Conservation (phyloP, 1,140 invertebrate genomes). For the Sinella curviseta region DNA sequence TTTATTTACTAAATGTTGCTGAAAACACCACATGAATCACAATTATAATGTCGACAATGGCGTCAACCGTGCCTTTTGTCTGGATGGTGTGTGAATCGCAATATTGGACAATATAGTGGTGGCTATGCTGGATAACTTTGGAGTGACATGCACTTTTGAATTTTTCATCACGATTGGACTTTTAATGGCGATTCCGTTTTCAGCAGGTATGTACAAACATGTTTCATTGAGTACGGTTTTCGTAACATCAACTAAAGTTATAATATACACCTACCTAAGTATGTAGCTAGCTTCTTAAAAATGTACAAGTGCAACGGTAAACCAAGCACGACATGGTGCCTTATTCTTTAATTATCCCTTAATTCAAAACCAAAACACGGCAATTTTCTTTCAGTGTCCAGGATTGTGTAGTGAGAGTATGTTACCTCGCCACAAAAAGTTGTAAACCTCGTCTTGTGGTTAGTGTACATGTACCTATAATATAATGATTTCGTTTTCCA, state of each 20-base stretch:
- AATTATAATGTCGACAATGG: not conserved
- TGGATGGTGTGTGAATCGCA: slow-evolving; percentile 1
- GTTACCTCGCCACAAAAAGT: no score
- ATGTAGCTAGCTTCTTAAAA: no score
- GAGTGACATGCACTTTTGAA: slow-evolving; percentile 81
- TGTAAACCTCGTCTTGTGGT: no score
- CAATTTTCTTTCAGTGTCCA: no score
- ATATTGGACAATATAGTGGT: slow-evolving; percentile 65
- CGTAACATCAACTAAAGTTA: not conserved
- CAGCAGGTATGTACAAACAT: slow-evolving; percentile 69
- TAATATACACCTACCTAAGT: no score
- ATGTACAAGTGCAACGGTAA: no score
- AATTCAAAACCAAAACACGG: no score
- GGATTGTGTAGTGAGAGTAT: no score
- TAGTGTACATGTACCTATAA: no score
- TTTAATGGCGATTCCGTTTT: slow-evolving; percentile 86
- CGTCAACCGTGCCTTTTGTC: slow-evolving; percentile 7
- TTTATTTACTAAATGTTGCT: not conserved
- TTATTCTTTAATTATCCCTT: no score
- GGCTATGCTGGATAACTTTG: slow-evolving; percentile 86
- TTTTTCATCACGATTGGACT: slow-evolving; percentile 88
- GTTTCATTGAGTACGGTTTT: not conserved
- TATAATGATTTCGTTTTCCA: no score
- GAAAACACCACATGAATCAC: not conserved
- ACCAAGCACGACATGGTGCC: no score